Evolutionary conservation across 2,888 invertebrate genomes (phyloP).

Genomic region (Luffia ferchaultella): DNA sequence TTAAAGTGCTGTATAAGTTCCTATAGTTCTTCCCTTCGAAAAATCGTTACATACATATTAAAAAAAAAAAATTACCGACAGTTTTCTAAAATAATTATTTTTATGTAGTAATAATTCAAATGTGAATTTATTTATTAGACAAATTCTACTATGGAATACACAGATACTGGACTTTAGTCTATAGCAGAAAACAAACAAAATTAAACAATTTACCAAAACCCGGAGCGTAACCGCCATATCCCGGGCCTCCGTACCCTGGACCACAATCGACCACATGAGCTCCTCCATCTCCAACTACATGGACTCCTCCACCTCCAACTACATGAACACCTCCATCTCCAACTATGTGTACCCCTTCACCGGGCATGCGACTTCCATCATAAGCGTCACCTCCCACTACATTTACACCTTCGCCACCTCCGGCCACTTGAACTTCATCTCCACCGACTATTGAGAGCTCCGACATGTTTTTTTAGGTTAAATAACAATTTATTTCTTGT

Average conservation of each 20-base stretch:
- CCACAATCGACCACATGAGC: background rate
- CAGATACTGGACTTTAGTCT: too few species aligned
- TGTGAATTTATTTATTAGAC: too few species aligned
- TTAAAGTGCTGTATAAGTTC: too few species aligned
- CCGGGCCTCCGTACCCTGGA: background rate
- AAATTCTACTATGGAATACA: too few species aligned
- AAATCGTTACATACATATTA: too few species aligned
- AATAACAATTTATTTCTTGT: background rate
- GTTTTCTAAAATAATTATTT: too few species aligned
- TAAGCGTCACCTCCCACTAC: background rate
- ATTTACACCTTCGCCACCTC: background rate
- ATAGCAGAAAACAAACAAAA: too few species aligned
- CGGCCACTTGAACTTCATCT: background rate
- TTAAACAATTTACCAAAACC: too few species aligned
- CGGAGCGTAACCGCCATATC: too few species aligned
- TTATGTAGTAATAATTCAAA: too few species aligned
- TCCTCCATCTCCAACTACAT: background rate
- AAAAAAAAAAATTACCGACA: too few species aligned
- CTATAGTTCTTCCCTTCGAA: too few species aligned
- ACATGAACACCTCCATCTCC: background rate
- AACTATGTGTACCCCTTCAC: background rate
- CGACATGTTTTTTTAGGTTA: background rate
- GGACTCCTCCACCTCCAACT: background rate
- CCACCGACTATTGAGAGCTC: background rate
- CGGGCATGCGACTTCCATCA: background rate